Conservation (phyloP, 2,888 invertebrate species). For the Priapulus caudatus region DNA sequence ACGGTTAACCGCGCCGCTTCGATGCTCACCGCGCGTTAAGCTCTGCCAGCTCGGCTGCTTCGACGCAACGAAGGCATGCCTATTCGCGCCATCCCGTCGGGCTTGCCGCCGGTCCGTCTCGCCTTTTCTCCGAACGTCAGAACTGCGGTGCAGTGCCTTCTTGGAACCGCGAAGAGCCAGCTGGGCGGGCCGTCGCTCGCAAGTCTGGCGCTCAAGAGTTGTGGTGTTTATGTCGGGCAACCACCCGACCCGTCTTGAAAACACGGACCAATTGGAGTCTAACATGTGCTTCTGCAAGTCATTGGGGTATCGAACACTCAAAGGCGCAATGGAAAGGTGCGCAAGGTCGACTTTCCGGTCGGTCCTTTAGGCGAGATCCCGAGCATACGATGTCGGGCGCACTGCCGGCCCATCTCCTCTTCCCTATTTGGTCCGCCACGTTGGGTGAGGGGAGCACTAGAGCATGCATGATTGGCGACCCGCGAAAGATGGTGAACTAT, state of each 20-base stretch:
- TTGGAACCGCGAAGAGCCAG: background rate
- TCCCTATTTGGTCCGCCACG: slow-evolving; percentile 29
- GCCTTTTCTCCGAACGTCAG: slow-evolving; percentile 4
- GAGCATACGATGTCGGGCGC: slow-evolving; percentile 35
- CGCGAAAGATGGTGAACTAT: slow-evolving; percentile 63
- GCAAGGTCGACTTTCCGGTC: slow-evolving; percentile 23
- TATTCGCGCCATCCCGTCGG: too few relatives aligned
- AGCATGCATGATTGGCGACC: slow-evolving; percentile 56
- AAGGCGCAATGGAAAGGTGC: slow-evolving; percentile 56
- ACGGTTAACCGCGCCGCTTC: too few relatives aligned
- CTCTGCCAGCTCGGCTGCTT: too few relatives aligned
- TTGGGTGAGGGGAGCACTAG: slow-evolving; percentile 42
- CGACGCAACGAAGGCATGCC: too few relatives aligned
- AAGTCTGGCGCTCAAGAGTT: slow-evolving; percentile 9
- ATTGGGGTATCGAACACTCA: slow-evolving; percentile 48
- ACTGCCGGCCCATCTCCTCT: slow-evolving; percentile 47
- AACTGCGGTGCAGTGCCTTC: background rate
- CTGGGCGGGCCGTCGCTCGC: background rate
- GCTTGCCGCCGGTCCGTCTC: too few relatives aligned
- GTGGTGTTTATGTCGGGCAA: slow-evolving; percentile 23
- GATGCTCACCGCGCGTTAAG: too few relatives aligned
- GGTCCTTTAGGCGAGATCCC: slow-evolving; percentile 11
- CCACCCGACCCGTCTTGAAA: slow-evolving; percentile 61
- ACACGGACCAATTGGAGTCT: slow-evolving; percentile 63
- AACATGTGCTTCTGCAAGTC: slow-evolving; percentile 59